These are phyloP conservation scores for Chionis minor DNA, from an alignment of 2,113 vertebrate genomes.

Conservation along the genomic window DNA sequence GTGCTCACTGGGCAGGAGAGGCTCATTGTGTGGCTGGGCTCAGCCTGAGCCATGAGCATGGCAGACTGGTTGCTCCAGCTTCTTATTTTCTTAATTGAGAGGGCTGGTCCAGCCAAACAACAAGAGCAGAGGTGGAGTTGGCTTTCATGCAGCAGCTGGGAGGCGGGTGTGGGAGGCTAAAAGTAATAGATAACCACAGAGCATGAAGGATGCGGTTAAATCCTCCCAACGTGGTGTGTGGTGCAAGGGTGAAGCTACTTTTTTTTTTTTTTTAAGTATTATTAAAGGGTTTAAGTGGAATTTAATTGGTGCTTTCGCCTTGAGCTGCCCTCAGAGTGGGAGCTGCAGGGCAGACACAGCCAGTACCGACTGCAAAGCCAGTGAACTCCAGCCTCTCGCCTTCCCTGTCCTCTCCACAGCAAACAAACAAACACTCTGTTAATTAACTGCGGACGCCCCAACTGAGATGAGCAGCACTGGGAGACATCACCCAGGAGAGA, in stretches of 20 bases:
- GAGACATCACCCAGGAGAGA: neutral
- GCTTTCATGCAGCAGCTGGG: neutral
- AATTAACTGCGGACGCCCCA: neutral
- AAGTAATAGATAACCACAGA: neutral
- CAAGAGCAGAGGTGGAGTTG: neutral
- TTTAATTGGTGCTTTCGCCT: slow-evolving; percentile 38
- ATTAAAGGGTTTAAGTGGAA: slow-evolving; percentile 38
- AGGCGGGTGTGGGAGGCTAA: neutral
- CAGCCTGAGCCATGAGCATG: neutral
- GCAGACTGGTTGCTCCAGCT: neutral
- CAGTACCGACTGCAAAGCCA: neutral
- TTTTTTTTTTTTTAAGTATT: neutral
- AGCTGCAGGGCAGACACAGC: neutral
- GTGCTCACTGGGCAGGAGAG: neutral
- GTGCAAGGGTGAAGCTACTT: neutral
- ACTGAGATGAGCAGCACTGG: neutral
- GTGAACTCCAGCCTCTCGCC: neutral
- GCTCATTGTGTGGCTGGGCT: neutral
- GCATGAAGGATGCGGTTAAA: neutral
- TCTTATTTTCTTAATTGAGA: neutral
- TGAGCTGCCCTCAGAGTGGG: neutral
- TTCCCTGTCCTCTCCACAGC: neutral
- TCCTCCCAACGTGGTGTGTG: rapidly evolving
- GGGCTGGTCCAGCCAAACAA: neutral
- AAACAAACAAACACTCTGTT: neutral